Conservation (phyloP, 2,113 vertebrate genomes). For the Hepsetus odoe region DNA sequence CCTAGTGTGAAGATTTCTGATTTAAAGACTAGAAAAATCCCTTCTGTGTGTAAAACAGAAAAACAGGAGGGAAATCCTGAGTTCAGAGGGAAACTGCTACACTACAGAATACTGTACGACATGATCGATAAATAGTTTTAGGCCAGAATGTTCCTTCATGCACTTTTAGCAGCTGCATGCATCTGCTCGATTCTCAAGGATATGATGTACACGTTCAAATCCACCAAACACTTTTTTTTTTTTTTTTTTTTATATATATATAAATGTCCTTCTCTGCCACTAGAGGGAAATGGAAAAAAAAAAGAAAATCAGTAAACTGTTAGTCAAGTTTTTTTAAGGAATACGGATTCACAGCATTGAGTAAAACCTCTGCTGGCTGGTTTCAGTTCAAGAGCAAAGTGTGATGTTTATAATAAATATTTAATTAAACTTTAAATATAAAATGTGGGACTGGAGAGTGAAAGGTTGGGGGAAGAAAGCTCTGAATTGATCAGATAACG, state of each 20-base stretch:
- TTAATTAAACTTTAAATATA: slow-evolving; percentile 52
- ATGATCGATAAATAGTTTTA: too few relatives aligned
- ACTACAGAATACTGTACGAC: too few relatives aligned
- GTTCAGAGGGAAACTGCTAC: too few relatives aligned
- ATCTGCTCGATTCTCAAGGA: not conserved
- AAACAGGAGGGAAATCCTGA: too few relatives aligned
- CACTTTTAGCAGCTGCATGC: too few relatives aligned
- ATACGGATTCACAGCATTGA: slow-evolving; percentile 31
- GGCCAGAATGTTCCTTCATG: too few relatives aligned
- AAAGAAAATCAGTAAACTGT: not conserved
- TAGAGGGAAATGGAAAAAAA: not conserved
- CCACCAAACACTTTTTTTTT: not conserved
- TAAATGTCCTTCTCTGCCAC: not conserved
- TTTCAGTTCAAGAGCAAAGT: slow-evolving; percentile 27
- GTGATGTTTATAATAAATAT: slow-evolving; percentile 53
- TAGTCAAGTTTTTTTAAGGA: slow-evolving; percentile 18
- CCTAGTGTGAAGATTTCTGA: not conserved
- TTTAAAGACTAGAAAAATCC: not conserved
- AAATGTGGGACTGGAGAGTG: slow-evolving; percentile 9
- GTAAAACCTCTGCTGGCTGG: slow-evolving; percentile 12
- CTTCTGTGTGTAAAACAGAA: too few relatives aligned
- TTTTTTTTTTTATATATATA: too few relatives aligned
- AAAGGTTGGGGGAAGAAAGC: not conserved
- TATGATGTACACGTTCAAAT: not conserved
- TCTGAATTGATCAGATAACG: slow-evolving; percentile 20